Percentiles rank a stretch among this genome's conserved stretches.
Conservation (phyloP, 2,113 vertebrate species). For the Pelusios castaneus region DNA sequence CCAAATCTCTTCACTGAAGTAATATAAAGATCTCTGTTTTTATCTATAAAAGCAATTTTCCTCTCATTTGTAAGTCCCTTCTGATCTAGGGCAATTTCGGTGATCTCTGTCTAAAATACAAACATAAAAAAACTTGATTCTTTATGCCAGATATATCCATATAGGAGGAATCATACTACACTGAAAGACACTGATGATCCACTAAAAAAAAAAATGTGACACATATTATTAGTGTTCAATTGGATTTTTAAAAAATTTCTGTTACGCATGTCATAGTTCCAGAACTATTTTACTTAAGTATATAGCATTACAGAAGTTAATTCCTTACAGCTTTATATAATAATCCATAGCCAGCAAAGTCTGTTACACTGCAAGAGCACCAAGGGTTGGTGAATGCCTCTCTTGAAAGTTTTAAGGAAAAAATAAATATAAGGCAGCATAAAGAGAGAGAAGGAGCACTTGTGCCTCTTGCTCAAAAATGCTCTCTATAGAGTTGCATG, state of each 20-base stretch:
- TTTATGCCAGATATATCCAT: neutral
- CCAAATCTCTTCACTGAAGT: slow-evolving; percentile 88
- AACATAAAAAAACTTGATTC: neutral
- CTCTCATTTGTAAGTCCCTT: slow-evolving; percentile 88
- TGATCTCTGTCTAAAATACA: slow-evolving; percentile 87
- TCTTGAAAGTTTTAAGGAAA: neutral
- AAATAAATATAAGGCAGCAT: neutral
- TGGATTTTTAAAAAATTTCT: neutral
- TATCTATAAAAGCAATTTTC: slow-evolving; percentile 95
- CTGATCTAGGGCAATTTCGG: slow-evolving; percentile 93
- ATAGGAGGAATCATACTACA: neutral
- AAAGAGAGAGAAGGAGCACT: neutral
- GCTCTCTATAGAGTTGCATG: neutral
- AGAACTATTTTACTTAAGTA: neutral
- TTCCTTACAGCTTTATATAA: neutral
- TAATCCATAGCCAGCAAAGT: neutral
- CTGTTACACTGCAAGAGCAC: neutral
- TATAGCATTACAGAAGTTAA: neutral
- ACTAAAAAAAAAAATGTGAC: neutral
- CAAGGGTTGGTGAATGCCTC: neutral
- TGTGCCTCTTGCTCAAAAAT: neutral
- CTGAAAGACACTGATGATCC: neutral
- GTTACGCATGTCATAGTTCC: neutral
- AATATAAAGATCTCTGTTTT: slow-evolving; percentile 94
- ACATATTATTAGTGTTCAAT: neutral